phyloP scores from a whole-genome alignment of 2,888 invertebrate species.

The Dolichomitus sp. region DNA sequence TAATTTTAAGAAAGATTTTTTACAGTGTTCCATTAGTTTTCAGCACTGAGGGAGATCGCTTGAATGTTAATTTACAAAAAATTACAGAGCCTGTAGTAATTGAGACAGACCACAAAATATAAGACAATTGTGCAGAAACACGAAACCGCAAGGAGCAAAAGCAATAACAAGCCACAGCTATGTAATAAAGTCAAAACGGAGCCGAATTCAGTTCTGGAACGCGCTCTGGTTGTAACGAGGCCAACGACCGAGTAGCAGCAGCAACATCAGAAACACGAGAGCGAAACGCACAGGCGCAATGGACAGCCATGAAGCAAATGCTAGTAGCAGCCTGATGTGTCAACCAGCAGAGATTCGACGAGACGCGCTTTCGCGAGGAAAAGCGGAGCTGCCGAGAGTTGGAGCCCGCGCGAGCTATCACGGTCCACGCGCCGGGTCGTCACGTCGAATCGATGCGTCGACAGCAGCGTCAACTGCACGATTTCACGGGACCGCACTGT shows the following conservation, averaged over 20 bases:
- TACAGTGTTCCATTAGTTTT: too few species aligned
- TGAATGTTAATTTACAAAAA: too few species aligned
- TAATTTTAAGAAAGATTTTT: too few species aligned
- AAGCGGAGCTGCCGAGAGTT: conserved; percentile 42
- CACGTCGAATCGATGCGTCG: conserved; percentile 65
- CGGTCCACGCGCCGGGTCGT: conserved; percentile 62
- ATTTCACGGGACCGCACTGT: conserved; percentile 18
- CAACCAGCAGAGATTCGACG: conserved; percentile 54
- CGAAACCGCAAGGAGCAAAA: conserved; percentile 10
- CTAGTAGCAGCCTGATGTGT: conserved; percentile 54
- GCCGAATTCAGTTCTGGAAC: conserved; percentile 46
- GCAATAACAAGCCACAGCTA: conserved; percentile 24
- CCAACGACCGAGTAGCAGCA: conserved; percentile 59
- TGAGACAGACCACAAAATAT: neutral
- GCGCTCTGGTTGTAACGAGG: conserved; percentile 37
- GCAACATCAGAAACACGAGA: conserved; percentile 27
- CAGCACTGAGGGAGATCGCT: too few species aligned
- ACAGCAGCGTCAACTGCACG: conserved; percentile 58
- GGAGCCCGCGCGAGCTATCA: conserved; percentile 56
- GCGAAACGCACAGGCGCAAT: conserved; percentile 62
- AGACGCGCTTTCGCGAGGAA: conserved; percentile 50
- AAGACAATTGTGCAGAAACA: neutral
- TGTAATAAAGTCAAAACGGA: conserved; percentile 1
- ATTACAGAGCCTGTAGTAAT: neutral
- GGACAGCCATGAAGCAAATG: conserved; percentile 51